phyloP scores from a whole-genome alignment of 2,888 invertebrate species.

The Eupithecia abbreviata region DNA sequence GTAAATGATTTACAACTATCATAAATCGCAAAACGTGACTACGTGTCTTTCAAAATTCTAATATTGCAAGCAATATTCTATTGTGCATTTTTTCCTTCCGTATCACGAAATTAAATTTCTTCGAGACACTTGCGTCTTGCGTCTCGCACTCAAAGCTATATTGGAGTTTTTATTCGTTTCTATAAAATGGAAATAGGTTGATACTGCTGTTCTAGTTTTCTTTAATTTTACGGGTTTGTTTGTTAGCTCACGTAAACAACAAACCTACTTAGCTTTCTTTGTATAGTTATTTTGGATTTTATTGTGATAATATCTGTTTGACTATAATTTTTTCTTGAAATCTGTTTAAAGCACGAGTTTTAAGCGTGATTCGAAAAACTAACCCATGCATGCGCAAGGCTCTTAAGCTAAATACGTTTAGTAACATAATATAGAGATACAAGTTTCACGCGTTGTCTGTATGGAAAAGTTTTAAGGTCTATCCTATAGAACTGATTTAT shows the following conservation, averaged over 20 bases:
- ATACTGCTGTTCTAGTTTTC: background rate
- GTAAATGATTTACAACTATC: conserved; percentile 32
- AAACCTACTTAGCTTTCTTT: background rate
- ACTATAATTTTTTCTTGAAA: background rate
- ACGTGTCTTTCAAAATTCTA: background rate
- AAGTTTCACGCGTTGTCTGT: too few relatives aligned
- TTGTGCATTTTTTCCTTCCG: conserved; percentile 15
- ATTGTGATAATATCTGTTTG: background rate
- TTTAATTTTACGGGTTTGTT: conserved; percentile 1
- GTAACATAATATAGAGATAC: too few relatives aligned
- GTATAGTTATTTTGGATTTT: background rate
- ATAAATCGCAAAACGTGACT: conserved; percentile 39
- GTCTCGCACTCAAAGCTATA: conserved; percentile 16
- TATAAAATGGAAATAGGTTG: conserved; percentile 20
- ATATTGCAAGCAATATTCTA: conserved; percentile 11
- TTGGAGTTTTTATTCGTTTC: conserved; percentile 24
- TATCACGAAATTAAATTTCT: conserved; percentile 26
- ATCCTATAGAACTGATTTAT: too few relatives aligned
- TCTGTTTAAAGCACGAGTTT: too few relatives aligned
- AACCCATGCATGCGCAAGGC: too few relatives aligned
- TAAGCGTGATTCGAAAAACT: too few relatives aligned
- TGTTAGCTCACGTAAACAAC: background rate
- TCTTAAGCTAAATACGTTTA: too few relatives aligned
- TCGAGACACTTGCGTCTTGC: conserved; percentile 14
- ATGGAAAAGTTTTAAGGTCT: too few relatives aligned